Evolutionary conservation across 2,888 invertebrate genomes (phyloP).

Genomic region (Caenorhabditis sinica): DNA sequence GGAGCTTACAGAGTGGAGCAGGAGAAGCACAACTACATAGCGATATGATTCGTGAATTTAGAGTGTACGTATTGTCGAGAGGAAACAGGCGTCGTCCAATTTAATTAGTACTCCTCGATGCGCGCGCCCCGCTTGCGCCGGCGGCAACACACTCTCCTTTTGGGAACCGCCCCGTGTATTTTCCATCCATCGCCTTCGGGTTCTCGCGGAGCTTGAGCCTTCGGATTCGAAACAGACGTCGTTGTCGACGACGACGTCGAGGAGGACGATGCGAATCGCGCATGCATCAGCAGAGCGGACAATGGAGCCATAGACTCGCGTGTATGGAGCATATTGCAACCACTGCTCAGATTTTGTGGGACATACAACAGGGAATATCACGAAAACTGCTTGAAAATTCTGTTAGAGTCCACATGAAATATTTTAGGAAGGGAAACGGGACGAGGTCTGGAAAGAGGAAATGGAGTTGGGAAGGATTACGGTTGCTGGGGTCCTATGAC

Average conservation of each 20-base stretch:
- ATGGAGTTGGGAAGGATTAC: too few relatives aligned
- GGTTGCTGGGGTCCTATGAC: too few relatives aligned
- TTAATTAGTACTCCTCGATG: constrained; percentile 68
- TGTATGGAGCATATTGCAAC: constrained; percentile 41
- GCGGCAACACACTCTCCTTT: constrained; percentile 48
- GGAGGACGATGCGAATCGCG: constrained; percentile 55
- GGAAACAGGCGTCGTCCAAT: constrained; percentile 61
- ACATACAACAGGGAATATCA: constrained; percentile 16
- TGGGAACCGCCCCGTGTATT: constrained; percentile 42
- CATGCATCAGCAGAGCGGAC: constrained; percentile 63
- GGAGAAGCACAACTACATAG: constrained; percentile 52
- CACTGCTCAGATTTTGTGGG: constrained; percentile 29
- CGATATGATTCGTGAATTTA: constrained; percentile 63
- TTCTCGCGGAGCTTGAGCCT: constrained; percentile 49
- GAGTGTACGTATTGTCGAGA: constrained; percentile 59
- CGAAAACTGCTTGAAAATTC: background rate
- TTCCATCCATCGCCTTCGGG: constrained; percentile 16
- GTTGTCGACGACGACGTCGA: constrained; percentile 34
- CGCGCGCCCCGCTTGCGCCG: constrained; percentile 42
- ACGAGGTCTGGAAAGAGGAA: background rate
- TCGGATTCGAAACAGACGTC: constrained; percentile 58
- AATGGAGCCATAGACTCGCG: constrained; percentile 43
- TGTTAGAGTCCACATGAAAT: background rate
- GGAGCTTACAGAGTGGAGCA: constrained; percentile 20
- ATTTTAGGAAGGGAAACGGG: background rate